Conservation (phyloP, 2,888 invertebrate species). For the Norana najaformis region DNA sequence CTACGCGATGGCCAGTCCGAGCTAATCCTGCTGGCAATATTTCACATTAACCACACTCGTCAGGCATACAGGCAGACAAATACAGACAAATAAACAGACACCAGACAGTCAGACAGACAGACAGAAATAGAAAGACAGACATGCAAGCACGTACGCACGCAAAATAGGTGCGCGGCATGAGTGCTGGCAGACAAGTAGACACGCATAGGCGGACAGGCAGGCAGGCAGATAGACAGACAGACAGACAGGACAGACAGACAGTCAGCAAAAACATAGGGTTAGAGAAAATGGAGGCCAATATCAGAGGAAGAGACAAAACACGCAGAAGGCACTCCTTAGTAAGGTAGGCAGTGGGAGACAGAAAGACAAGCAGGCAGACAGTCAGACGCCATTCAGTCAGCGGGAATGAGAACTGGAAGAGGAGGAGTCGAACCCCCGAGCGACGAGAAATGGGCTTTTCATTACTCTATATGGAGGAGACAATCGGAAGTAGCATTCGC, state of each 20-base stretch:
- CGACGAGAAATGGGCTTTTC: background rate
- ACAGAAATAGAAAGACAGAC: no score
- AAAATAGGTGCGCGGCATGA: background rate
- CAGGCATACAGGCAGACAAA: no score
- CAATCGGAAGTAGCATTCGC: background rate
- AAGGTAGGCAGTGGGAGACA: background rate
- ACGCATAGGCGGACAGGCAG: background rate
- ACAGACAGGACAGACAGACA: background rate
- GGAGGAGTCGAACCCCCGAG: background rate
- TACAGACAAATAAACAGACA: no score
- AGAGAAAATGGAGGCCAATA: background rate
- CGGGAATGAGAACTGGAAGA: background rate
- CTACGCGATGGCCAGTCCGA: background rate
- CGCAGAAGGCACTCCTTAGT: background rate
- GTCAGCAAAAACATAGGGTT: background rate
- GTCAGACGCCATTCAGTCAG: background rate
- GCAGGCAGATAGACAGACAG: background rate
- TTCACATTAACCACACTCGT: background rate
- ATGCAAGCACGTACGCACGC: no score
- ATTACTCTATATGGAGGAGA: background rate
- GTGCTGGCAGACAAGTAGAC: background rate
- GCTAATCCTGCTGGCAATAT: background rate
- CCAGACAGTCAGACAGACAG: no score
- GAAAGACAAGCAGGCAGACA: background rate
- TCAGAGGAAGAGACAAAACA: background rate